Conservation (phyloP, 2,888 invertebrate species). For the Agrilus cyanescens region DNA sequence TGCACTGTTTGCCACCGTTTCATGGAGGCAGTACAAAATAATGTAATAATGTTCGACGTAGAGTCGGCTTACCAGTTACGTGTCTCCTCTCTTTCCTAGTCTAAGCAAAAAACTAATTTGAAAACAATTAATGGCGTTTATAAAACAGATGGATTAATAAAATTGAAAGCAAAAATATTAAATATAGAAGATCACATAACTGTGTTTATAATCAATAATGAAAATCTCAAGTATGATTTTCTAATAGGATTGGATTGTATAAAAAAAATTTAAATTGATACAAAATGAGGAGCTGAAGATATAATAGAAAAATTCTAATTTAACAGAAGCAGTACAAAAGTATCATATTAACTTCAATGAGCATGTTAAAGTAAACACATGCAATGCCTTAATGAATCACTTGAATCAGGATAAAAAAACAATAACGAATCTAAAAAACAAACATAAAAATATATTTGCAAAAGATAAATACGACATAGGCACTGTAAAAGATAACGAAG, state of each 20-base stretch:
- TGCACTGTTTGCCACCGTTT: no score
- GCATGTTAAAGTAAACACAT: constrained; percentile 1
- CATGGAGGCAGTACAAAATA: no score
- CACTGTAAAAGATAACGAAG: constrained; percentile 19
- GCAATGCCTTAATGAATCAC: constrained; percentile 1
- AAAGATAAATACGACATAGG: constrained; percentile 21
- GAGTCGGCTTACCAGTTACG: no score
- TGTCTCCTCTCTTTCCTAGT: no score
- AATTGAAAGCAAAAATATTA: constrained; percentile 16
- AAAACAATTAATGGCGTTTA: constrained; percentile 10
- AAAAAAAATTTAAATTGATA: constrained; percentile 14
- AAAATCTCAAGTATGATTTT: constrained; percentile 12
- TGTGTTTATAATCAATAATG: constrained; percentile 9
- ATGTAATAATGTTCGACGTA: no score
- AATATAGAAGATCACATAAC: constrained; percentile 16
- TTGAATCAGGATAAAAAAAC: constrained; percentile 8
- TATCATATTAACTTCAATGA: constrained; percentile 3
- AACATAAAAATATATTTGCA: constrained; percentile 14
- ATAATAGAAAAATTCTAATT: constrained; percentile 1
- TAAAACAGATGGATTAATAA: constrained; percentile 11
- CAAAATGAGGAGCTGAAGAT: constrained; percentile 12
- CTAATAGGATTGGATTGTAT: constrained; percentile 14
- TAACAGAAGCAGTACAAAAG: constrained; percentile 5
- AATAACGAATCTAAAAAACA: no score
- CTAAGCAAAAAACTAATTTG: not conserved